phyloP scores from a whole-genome alignment of 2,797 vertebrate species.

The Tauraco hartlaubi region DNA sequence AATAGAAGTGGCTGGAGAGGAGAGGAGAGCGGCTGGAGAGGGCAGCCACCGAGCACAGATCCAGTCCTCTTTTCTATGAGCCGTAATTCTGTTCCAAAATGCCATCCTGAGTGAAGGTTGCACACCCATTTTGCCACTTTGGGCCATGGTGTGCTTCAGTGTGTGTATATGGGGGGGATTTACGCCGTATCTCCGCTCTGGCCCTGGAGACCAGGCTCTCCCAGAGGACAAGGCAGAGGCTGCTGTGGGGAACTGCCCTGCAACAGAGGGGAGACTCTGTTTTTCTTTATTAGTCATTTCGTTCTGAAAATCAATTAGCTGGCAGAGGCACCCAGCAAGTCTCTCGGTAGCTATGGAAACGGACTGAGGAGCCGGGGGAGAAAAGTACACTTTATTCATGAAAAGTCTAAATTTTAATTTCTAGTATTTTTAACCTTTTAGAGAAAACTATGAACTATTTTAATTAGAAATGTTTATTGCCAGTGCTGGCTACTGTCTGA shows the following conservation, averaged over 20 bases:
- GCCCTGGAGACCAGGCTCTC: background rate
- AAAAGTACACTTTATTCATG: conserved; percentile 52
- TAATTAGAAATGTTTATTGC: conserved; percentile 27
- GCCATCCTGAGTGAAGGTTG: background rate
- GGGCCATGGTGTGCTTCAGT: background rate
- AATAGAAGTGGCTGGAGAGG: too few relatives aligned
- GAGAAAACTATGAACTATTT: conserved; percentile 32
- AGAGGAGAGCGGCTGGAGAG: background rate
- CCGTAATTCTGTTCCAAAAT: background rate
- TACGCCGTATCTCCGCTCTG: background rate
- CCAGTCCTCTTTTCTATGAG: background rate
- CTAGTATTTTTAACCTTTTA: conserved; percentile 29
- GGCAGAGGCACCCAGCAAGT: conserved; percentile 15
- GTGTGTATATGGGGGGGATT: background rate
- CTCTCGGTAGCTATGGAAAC: conserved; percentile 71
- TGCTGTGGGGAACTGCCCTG: background rate
- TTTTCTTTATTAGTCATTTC: background rate
- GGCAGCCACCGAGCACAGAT: background rate
- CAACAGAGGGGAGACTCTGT: background rate
- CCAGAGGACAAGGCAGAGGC: background rate
- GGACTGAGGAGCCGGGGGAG: background rate
- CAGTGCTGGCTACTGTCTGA: conserved; percentile 38
- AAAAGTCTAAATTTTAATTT: conserved; percentile 43
- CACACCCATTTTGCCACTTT: background rate
- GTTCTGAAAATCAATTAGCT: conserved; percentile 48